Evolutionary conservation across 2,888 invertebrate genomes (phyloP).

Genomic region (Octonoba sinensis): DNA sequence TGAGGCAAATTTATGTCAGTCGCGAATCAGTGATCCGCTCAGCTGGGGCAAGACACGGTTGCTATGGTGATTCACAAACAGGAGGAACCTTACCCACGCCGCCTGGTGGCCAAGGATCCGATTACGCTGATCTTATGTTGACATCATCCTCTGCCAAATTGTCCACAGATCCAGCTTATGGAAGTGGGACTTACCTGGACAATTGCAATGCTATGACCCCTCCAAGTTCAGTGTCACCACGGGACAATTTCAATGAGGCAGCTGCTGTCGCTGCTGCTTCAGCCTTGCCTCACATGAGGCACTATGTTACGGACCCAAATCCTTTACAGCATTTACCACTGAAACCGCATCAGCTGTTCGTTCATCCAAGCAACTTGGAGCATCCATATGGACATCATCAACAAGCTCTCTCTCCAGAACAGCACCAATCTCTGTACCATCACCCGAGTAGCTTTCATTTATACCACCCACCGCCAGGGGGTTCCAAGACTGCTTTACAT

Average conservation of each 20-base stretch:
- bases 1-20: conserved; percentile 91
- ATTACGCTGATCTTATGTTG: conserved; percentile 71
- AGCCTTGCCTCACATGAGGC: conserved; percentile 58
- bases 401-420: conserved; percentile 84
- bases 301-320: conserved; percentile 71
- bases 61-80: conserved; percentile 67
- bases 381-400: conserved; percentile 77
- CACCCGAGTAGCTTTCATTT: conserved; percentile 85
- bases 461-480: conserved; percentile 78
- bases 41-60: conserved; percentile 74
- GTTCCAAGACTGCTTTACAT: conserved; percentile 55
- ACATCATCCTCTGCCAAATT: conserved; percentile 74
- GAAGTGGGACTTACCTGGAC: conserved; percentile 74
- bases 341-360: conserved; percentile 90
- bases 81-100: conserved; percentile 86
- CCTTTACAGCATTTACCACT: conserved; percentile 81
- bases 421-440: conserved; percentile 69
- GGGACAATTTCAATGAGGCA: conserved; percentile 80
- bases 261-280: conserved; percentile 71
- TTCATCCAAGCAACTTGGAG: conserved; percentile 75
- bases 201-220: conserved; percentile 90
- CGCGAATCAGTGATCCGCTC: conserved; percentile 96
- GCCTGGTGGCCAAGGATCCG: conserved; percentile 78
- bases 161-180: conserved; percentile 71
- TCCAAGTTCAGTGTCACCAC: conserved; percentile 93